A percentile compares a stretch with the other conserved stretches of the same genome.
These are phyloP conservation scores for Eupeodes corollae DNA, from an alignment of 1,140 invertebrate species.

Conservation along the genomic window DNA sequence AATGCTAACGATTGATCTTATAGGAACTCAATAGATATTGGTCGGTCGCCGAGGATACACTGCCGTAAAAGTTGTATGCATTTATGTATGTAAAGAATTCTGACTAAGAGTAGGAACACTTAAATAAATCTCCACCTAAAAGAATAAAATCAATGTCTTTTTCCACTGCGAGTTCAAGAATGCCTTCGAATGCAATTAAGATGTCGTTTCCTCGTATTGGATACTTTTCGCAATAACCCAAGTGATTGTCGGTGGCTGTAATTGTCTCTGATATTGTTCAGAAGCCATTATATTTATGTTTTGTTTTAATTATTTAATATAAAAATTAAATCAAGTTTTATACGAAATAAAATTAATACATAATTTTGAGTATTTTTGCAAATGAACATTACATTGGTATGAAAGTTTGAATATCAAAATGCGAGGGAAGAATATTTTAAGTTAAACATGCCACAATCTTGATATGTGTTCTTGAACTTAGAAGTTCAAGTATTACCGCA, in stretches of 20 bases:
- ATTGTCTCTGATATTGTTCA: too few relatives aligned
- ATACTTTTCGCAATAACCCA: slow-evolving; percentile 84
- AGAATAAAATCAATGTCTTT: slow-evolving; percentile 78
- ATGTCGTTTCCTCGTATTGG: slow-evolving; percentile 72
- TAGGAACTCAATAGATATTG: slow-evolving; percentile 55
- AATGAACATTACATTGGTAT: too few relatives aligned
- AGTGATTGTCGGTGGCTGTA: slow-evolving; percentile 93
- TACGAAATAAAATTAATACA: too few relatives aligned
- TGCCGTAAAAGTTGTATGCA: slow-evolving; percentile 37
- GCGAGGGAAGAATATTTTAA: too few relatives aligned
- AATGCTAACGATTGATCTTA: slow-evolving; percentile 58
- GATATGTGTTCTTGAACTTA: too few relatives aligned
- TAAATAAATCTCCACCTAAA: slow-evolving; percentile 91
- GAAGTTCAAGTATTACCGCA: too few relatives aligned
- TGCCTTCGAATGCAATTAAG: slow-evolving; percentile 90
- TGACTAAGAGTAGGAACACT: slow-evolving; percentile 74
- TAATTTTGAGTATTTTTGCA: too few relatives aligned
- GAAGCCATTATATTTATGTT: too few relatives aligned
- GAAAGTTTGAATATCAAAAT: too few relatives aligned
- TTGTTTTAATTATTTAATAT: too few relatives aligned
- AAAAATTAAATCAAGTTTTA: too few relatives aligned
- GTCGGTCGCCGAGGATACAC: slow-evolving; percentile 48
- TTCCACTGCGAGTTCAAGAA: slow-evolving; percentile 66
- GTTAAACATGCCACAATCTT: too few relatives aligned
- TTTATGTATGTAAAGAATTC: slow-evolving; percentile 46